Conservation (phyloP, 2,888 invertebrate species). For the Polydrusus tereticollis region DNA sequence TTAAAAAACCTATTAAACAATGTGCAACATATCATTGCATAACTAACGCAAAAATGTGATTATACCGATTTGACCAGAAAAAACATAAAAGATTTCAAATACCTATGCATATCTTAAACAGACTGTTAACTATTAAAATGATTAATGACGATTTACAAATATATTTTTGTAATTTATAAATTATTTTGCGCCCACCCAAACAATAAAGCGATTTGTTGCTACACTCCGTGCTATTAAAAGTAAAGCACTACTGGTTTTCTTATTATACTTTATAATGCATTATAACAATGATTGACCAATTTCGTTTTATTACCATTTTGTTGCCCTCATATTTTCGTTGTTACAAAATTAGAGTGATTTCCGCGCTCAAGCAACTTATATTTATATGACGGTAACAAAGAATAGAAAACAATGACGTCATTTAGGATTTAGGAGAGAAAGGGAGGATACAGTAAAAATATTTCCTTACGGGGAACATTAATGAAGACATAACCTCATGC, state of each 20-base stretch:
- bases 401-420: neutral
- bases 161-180: neutral
- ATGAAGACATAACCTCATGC: too few species aligned
- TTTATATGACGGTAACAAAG: neutral
- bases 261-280: neutral
- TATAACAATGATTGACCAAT: neutral
- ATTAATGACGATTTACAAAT: neutral
- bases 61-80: too few species aligned
- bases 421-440: too few species aligned
- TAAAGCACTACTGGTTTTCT: slow-evolving; percentile 3
- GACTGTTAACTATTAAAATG: too few species aligned
- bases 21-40: too few species aligned
- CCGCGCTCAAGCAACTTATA: neutral
- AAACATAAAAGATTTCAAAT: too few species aligned
- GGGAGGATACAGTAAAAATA: too few species aligned
- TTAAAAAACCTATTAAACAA: too few species aligned
- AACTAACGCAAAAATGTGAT: too few species aligned
- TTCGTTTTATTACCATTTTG: slow-evolving; percentile 9
- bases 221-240: slow-evolving; percentile 1
- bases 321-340: neutral
- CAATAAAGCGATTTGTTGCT: slow-evolving; percentile 1
- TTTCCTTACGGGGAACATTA: too few species aligned
- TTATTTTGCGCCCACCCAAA: neutral
- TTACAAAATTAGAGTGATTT: slow-evolving; percentile 13
- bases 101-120: too few species aligned